A percentile compares a stretch with the other conserved stretches of the same genome.
phyloP scores from a whole-genome alignment of 2,797 vertebrate genomes.

The Eleutherodactylus coqui region DNA sequence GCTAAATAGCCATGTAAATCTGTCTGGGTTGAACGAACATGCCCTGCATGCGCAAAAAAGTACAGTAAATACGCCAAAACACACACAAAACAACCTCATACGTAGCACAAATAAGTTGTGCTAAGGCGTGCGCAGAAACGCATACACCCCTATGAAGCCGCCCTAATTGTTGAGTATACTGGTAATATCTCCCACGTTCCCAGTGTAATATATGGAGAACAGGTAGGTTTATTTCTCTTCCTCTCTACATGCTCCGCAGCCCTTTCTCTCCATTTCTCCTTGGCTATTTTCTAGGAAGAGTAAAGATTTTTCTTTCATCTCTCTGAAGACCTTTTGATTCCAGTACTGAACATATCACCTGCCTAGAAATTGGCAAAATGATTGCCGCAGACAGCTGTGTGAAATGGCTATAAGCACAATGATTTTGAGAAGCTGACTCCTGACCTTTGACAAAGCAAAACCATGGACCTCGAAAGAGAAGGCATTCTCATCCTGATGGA shows the following conservation, averaged over 20 bases:
- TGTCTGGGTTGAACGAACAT: too few relatives aligned
- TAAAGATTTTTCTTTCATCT: constrained; percentile 55
- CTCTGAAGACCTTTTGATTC: constrained; percentile 57
- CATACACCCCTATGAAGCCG: too few relatives aligned
- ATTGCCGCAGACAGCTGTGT: constrained; percentile 64
- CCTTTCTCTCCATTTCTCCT: neutral
- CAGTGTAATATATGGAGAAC: neutral
- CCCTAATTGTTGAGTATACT: too few relatives aligned
- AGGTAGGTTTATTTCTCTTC: neutral
- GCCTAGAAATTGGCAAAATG: constrained; percentile 63
- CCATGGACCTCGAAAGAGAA: constrained; percentile 60
- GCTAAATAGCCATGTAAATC: too few relatives aligned
- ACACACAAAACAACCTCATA: too few relatives aligned
- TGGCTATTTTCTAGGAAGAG: constrained; percentile 40
- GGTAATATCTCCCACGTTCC: neutral
- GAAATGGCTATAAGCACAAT: constrained; percentile 65
- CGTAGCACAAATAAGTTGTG: too few relatives aligned
- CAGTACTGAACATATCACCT: constrained; percentile 58
- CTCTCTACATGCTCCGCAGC: neutral
- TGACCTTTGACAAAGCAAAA: constrained; percentile 66
- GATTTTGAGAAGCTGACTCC: constrained; percentile 67
- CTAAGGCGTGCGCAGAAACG: too few relatives aligned
- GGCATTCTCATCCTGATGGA: constrained; percentile 53
- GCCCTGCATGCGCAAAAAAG: too few relatives aligned
- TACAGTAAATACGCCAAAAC: too few relatives aligned